Base-by-base conservation (phyloP, 1,140 invertebrate genomes). In the Manduca sexta region DNA sequence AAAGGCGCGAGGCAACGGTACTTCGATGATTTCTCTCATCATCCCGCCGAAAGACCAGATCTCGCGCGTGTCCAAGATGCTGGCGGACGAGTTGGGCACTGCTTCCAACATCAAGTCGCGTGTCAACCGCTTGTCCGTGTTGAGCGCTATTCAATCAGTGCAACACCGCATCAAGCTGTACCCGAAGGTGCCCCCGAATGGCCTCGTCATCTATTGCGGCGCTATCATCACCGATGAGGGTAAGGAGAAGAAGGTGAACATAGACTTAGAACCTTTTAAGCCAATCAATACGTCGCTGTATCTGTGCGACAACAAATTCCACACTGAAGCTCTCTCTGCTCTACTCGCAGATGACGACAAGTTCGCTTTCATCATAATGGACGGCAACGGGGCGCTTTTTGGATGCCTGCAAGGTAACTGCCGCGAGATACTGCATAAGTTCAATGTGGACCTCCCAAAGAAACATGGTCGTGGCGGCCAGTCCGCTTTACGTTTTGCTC, bases 351-450 rank as follows among this genome's bases (percentile, higher is more conserved):
- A 99, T 86, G 98, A 99, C 83, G 99, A 98, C 80, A 99, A 99
- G 88, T 99, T 99, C 88, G 98, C 98, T 33, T 99, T 99, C 74
- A 99, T 99, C 76, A 96, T 99, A 14, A 99, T 99, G 98, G 98
- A 99, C 87, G 98, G 98, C 92, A 99, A 99, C 82, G 98, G 98
- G 39, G 97, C 97, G 13, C 88, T 99, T 29, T 99, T 99, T 88
- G 98, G 98, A 74, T 99, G 98, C 3, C 88, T 99, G n/a, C 97
- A 98, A 54, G 90, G 90, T 40, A 91, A 91, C 57, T 90, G 89
- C 5, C 74, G 88, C 44, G 89, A 90, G 84, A 96, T 99, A 41
- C 89, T 99, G 38, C 97, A 99, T 86, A 99, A 99, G 88, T 99
- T 99, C 77, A 98, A 97, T 13, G 98, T 99, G 3, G 98, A 99